Conservation (phyloP, 2,113 vertebrate species). For the Oenanthe oenanthe region DNA sequence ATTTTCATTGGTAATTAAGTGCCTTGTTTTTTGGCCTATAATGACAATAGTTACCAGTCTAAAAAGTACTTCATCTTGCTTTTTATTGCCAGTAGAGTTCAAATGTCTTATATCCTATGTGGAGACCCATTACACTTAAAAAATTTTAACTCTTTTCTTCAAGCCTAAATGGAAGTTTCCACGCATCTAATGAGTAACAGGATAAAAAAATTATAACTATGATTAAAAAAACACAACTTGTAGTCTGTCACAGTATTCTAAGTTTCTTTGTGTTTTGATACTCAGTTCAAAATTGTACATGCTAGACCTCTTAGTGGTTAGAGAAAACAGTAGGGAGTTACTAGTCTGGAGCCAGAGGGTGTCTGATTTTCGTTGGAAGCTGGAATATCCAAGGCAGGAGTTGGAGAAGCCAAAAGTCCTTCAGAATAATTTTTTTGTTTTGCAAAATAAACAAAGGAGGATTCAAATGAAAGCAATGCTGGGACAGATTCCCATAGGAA, state of each 20-base stretch:
- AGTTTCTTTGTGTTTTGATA: conserved; percentile 40
- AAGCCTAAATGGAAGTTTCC: neutral
- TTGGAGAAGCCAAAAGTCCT: conserved; percentile 46
- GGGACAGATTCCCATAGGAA: conserved; percentile 36
- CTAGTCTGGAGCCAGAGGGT: conserved; percentile 63
- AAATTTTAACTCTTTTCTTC: conserved; percentile 18
- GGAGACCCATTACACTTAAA: neutral
- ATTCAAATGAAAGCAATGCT: conserved; percentile 36
- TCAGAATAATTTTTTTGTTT: conserved; percentile 57
- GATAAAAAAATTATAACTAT: conserved; percentile 7
- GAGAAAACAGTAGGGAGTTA: conserved; percentile 62
- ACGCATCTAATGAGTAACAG: neutral
- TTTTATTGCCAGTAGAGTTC: neutral
- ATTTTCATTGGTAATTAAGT: neutral
- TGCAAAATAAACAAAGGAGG: conserved; percentile 52
- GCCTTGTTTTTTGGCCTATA: neutral
- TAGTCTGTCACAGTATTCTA: neutral
- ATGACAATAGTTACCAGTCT: neutral
- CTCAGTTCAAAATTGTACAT: conserved; percentile 6
- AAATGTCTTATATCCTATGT: neutral
- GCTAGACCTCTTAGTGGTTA: conserved; percentile 66
- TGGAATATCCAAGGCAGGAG: conserved; percentile 43
- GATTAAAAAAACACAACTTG: neutral
- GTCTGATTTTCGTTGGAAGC: conserved; percentile 60
- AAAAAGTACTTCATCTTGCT: neutral